phyloP scores from a whole-genome alignment of 2,888 invertebrate genomes.

The Plebejus anna region DNA sequence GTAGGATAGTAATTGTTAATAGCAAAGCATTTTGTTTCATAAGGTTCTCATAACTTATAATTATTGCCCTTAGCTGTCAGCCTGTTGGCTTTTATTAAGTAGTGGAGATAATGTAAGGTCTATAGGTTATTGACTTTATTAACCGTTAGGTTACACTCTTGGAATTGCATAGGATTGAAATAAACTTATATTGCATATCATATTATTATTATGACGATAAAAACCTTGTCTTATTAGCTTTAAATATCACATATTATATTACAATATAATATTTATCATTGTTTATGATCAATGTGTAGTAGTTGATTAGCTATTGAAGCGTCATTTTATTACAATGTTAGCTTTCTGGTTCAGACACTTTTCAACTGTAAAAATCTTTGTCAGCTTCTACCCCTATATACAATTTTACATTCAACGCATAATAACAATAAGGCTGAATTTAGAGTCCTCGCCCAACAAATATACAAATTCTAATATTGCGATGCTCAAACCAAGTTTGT shows the following conservation, averaged over 20 bases:
- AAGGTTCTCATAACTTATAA: constrained; percentile 2
- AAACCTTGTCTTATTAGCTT: no score
- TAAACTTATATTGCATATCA: neutral
- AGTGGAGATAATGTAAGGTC: constrained; percentile 12
- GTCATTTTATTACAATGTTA: neutral
- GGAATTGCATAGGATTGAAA: neutral
- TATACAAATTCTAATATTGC: constrained; percentile 2
- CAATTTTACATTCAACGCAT: neutral
- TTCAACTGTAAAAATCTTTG: neutral
- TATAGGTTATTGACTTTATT: constrained; percentile 9
- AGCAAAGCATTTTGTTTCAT: neutral
- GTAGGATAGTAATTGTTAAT: neutral
- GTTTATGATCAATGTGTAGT: no score
- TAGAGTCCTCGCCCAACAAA: neutral
- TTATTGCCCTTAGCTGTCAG: neutral
- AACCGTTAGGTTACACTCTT: neutral
- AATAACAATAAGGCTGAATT: neutral
- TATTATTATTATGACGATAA: neutral
- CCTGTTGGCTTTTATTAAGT: constrained; percentile 5
- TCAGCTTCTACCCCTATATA: neutral
- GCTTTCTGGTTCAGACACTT: neutral
- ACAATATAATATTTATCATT: no score
- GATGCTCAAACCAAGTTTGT: constrained; percentile 24
- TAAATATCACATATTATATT: no score
- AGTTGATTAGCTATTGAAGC: neutral